A percentile compares a stretch with the other conserved stretches of the same genome.
phyloP scores from a whole-genome alignment of 92 coral and sea anemone genomes.

The Nematostella vectensis region DNA sequence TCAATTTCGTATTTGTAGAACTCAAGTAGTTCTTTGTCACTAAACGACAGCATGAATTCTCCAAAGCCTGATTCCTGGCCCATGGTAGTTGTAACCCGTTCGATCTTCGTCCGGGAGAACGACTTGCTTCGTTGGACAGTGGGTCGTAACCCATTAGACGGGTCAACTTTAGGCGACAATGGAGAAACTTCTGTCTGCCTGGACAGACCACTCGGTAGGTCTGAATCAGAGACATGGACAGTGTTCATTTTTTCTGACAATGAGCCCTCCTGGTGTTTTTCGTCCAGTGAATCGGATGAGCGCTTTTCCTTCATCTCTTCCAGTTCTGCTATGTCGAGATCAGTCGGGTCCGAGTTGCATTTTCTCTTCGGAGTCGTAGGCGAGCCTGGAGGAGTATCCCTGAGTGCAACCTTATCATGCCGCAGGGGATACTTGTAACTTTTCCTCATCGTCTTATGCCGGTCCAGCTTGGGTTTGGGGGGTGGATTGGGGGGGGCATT shows the following conservation, averaged over 20 bases:
- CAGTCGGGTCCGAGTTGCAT: conserved; percentile 77
- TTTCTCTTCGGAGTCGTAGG: conserved; percentile 33
- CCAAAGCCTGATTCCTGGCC: conserved; percentile 29
- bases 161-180: conserved; percentile 6
- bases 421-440: conserved; percentile 55
- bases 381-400: conserved; percentile 39
- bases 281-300: conserved; percentile 35
- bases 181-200: conserved; percentile 23
- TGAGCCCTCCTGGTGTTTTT: conserved; percentile 17
- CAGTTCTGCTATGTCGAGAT: conserved; percentile 21
- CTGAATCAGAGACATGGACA: conserved; percentile 64
- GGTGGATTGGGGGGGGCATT: conserved; percentile 42
- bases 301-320: conserved; percentile 20
- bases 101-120: conserved; percentile 27
- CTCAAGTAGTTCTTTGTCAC: conserved; percentile 72
- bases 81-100: conserved; percentile 24
- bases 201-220: conserved; percentile 42
- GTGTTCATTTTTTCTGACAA: conserved; percentile 17
- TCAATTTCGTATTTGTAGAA: conserved; percentile 86
- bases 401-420: conserved; percentile 10
- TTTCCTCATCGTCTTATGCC: conserved; percentile 63
- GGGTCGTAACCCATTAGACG: background rate
- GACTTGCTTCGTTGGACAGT: conserved; percentile 15
- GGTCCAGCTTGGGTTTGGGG: conserved; percentile 75
- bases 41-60: conserved; percentile 59